These are phyloP conservation scores for Dryadula phaetusa DNA, from an alignment of 2,888 invertebrate species.

Conservation along the genomic window DNA sequence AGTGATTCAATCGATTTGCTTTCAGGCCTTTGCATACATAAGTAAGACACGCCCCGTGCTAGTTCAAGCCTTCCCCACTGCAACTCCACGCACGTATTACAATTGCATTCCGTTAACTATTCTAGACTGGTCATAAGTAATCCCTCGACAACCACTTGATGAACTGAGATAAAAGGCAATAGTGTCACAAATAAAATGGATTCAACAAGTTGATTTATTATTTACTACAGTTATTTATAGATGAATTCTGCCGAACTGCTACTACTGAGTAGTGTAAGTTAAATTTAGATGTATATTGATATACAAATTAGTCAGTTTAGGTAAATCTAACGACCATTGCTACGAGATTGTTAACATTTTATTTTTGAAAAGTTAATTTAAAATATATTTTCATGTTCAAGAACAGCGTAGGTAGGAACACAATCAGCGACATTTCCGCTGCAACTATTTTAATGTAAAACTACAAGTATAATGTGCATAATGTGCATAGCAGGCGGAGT, in stretches of 20 bases:
- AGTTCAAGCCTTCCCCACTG: background rate
- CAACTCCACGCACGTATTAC: background rate
- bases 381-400: background rate
- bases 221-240: background rate
- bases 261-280: background rate
- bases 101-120: background rate
- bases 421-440: background rate
- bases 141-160: conserved; percentile 1
- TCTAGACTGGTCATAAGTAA: conserved; percentile 4
- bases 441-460: conserved; percentile 8
- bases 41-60: background rate
- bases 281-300: background rate
- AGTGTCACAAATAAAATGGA: background rate
- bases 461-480: conserved; percentile 12
- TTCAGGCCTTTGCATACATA: background rate
- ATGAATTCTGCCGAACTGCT: background rate
- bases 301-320: too few relatives aligned
- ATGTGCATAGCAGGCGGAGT: conserved; percentile 9
- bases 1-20: conserved; percentile 3
- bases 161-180: background rate
- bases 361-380: background rate
- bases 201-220: conserved; percentile 8
- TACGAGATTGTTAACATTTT: too few relatives aligned
- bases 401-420: background rate
- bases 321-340: too few relatives aligned